Percentiles rank a stretch among this genome's conserved stretches.
These are phyloP conservation scores for Chalcosyrphus nemorum DNA, from an alignment of 2,888 invertebrate species.

Conservation along the genomic window DNA sequence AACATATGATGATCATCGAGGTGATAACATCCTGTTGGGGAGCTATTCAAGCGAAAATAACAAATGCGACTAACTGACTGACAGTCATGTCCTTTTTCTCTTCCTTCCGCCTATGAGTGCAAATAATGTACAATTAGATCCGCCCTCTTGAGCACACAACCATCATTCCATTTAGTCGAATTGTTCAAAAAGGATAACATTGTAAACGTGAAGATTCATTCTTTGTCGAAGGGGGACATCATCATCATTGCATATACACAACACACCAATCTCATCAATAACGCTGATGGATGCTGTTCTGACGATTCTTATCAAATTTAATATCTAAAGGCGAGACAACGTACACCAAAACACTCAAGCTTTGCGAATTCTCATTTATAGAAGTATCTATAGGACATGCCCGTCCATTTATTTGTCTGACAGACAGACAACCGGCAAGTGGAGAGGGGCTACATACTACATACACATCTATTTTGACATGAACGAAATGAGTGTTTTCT, in stretches of 20 bases:
- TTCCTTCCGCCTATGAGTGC: constrained; percentile 36
- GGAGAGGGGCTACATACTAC: neutral
- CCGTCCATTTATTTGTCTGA: constrained; percentile 19
- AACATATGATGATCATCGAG: constrained; percentile 79
- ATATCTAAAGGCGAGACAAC: constrained; percentile 45
- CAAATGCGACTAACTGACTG: constrained; percentile 27
- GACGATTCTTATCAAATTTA: constrained; percentile 62
- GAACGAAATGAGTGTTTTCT: constrained; percentile 14
- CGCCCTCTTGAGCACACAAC: constrained; percentile 79
- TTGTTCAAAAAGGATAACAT: constrained; percentile 48
- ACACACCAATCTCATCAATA: constrained; percentile 60
- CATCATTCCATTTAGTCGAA: constrained; percentile 70
- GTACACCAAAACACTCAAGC: constrained; percentile 6
- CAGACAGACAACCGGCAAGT: constrained; percentile 34
- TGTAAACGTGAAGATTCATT: constrained; percentile 19
- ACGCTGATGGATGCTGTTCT: constrained; percentile 36
- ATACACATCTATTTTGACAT: constrained; percentile 13
- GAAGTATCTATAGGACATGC: constrained; percentile 18
- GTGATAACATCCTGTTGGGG: constrained; percentile 48
- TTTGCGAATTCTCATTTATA: constrained; percentile 13
- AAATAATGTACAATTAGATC: constrained; percentile 79
- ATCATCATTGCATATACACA: constrained; percentile 14
- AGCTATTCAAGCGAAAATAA: constrained; percentile 45
- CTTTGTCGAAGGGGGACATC: neutral
- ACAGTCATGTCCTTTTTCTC: constrained; percentile 22